Evolutionary conservation across 2,797 vertebrate genomes (phyloP), one percentile per base, ranked within the genome.

Genomic region (Chanos chanos): DNA sequence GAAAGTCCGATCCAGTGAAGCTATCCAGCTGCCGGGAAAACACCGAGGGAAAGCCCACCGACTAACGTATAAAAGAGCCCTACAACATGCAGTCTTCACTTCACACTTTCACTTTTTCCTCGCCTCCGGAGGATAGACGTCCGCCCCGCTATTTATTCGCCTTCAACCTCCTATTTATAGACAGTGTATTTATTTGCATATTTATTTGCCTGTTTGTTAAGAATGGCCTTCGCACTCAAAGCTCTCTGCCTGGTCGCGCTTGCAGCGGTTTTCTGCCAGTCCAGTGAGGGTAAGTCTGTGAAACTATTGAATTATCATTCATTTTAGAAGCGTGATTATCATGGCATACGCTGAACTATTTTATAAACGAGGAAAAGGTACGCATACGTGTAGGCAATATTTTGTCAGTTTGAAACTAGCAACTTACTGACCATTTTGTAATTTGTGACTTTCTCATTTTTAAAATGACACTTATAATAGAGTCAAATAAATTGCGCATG

Each of bases 1-100:
- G n/a, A n/a, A n/a, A n/a, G 0, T 57, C 48, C 19, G 19, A 25
- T 50, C 24, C 10, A 13, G 10, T 61, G 24, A 79, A 77, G 79
- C 83, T 83, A 74, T 75, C 44, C 59, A 72, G 4, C 43, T 87
- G 49, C 74, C 73, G 76, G 82, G 85, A 87, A n/a, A 87, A 56
- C 61, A 30, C 16, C 61, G 31, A 52, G 63, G 66, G 2, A 2
- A n/a, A n/a, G n/a, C n/a, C n/a, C n/a, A n/a, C 72, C 1, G 79
- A 65, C 76, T 82, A 83, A 39, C 66, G 71, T 77, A 76, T 75
- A 53, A 1, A 0, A 12, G 1, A 2, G 0, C 15, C 12, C 30
- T 78, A 86, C 86, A 87, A 86, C 77, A 64, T 37, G 48, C 52
- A 76, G 31, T 73, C 34, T 15, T 69, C 50, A 51, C 49, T 34